phyloP scores from a whole-genome alignment of 2,888 invertebrate genomes.

The Hyposoter didymator region DNA sequence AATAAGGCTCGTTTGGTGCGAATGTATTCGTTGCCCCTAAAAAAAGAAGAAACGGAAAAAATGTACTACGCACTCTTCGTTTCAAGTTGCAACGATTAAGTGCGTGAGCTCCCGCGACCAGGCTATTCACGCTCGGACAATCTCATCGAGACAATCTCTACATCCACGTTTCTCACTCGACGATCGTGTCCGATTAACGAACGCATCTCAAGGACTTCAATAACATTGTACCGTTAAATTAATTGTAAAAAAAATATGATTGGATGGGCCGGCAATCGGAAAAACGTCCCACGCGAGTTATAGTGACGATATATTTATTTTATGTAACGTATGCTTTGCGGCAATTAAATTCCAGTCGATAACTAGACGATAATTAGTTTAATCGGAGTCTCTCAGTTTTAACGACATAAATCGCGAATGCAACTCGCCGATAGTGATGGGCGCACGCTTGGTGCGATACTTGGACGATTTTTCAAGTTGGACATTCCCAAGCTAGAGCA shows the following conservation, averaged over 20 bases:
- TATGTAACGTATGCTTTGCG: background rate
- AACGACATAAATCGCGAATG: background rate
- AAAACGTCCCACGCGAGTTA: constrained; percentile 59
- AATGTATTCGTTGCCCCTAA: constrained; percentile 15
- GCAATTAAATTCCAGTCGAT: background rate
- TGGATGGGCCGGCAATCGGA: constrained; percentile 24
- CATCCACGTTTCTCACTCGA: constrained; percentile 30
- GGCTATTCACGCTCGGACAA: constrained; percentile 13
- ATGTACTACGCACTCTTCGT: constrained; percentile 17
- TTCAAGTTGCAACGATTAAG: constrained; percentile 5
- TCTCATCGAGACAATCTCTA: constrained; percentile 52
- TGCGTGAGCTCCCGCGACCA: background rate
- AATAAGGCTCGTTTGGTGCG: constrained; percentile 22
- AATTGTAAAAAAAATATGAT: constrained; percentile 11
- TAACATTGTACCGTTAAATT: background rate
- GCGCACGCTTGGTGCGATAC: background rate
- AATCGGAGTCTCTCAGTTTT: constrained; percentile 1
- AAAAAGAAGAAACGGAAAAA: constrained; percentile 7
- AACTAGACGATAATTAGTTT: constrained; percentile 8
- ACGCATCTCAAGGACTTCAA: constrained; percentile 53
- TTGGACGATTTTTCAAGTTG: background rate
- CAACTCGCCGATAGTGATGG: background rate
- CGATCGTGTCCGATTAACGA: constrained; percentile 41
- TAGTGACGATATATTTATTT: constrained; percentile 12
- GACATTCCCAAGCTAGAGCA: background rate